These are phyloP conservation scores for Trinectes maculatus DNA, from an alignment of 2,113 vertebrate genomes.

Conservation along the genomic window DNA sequence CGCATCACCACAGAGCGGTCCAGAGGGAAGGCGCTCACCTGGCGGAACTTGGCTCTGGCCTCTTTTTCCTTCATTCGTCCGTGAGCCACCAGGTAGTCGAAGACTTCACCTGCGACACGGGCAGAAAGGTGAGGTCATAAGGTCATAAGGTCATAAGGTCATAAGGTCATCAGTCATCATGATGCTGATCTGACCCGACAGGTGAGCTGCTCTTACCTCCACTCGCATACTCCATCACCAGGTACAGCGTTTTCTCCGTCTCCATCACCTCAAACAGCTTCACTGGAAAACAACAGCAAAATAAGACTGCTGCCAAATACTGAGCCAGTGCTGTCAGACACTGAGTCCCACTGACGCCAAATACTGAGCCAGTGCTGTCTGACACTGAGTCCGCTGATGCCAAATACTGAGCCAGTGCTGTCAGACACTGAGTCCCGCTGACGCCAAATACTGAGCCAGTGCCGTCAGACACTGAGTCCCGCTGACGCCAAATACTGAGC, in stretches of 20 bases:
- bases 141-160: no score
- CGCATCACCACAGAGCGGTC: no score
- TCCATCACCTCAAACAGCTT: slow-evolving; percentile 60
- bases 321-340: no score
- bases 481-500: no score
- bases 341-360: no score
- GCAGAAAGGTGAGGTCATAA: no score
- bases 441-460: no score
- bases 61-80: slow-evolving; percentile 96
- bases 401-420: no score
- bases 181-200: not conserved
- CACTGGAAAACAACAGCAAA: slow-evolving; percentile 35
- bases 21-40: slow-evolving; percentile 30
- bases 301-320: not conserved
- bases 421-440: no score
- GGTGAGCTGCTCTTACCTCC: slow-evolving; percentile 36
- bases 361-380: no score
- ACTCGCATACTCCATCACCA: slow-evolving; percentile 62
- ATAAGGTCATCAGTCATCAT: not conserved
- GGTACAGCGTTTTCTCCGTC: slow-evolving; percentile 54
- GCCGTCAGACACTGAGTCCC: no score
- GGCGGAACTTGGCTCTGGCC: slow-evolving; percentile 91
- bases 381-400: no score
- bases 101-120: slow-evolving; percentile 85
- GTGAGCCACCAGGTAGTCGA: slow-evolving; percentile 93